Evolutionary conservation across 2,797 vertebrate genomes (phyloP).

Genomic region (Falco novaeseelandiae): DNA sequence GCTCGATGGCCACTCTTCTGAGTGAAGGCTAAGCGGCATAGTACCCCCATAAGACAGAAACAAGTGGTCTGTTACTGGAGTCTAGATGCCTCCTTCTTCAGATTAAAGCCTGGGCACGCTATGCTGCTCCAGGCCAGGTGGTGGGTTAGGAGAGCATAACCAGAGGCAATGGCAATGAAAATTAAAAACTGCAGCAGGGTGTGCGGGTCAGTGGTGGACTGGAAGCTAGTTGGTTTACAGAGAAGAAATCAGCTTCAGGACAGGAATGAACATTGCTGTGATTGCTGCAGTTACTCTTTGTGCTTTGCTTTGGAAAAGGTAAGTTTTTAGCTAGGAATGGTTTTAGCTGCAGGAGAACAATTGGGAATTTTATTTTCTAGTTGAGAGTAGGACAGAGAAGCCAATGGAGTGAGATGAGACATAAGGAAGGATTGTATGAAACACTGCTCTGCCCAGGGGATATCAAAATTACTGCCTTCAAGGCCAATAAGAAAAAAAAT

Average conservation of each 20-base stretch:
- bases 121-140: neutral
- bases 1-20: neutral
- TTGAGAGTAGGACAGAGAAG: neutral
- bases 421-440: neutral
- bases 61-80: neutral
- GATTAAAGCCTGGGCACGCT: neutral
- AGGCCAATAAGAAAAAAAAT: neutral
- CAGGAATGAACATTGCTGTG: neutral
- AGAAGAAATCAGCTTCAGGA: neutral
- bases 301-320: neutral
- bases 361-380: neutral
- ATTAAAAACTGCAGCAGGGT: neutral
- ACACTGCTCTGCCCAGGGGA: neutral
- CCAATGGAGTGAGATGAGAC: neutral
- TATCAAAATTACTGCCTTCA: neutral
- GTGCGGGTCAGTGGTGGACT: neutral
- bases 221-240: neutral
- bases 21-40: neutral
- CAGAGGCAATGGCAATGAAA: neutral
- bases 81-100: neutral
- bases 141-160: neutral
- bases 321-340: neutral
- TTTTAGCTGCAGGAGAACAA: neutral
- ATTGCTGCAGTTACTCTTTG: neutral
- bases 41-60: neutral